Evolutionary conservation across 2,113 vertebrate species (phyloP).

Genomic region (Gallinago undulata): DNA sequence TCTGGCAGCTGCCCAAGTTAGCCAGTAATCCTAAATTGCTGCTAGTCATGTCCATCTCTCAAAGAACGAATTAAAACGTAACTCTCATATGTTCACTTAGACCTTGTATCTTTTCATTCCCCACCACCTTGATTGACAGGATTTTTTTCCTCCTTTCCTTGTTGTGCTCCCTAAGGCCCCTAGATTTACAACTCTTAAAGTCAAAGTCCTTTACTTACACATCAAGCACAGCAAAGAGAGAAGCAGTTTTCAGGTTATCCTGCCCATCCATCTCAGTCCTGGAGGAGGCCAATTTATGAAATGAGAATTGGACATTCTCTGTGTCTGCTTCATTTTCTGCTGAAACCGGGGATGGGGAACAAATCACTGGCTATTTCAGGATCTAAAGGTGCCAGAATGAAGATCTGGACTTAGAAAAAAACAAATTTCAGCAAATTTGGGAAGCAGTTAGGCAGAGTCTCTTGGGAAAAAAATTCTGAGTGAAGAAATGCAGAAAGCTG

Average conservation of each 20-base stretch:
- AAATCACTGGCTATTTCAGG: slow-evolving; percentile 7
- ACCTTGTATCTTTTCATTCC: neutral
- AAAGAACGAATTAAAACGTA: neutral
- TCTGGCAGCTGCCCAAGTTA: neutral
- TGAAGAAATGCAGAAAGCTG: neutral
- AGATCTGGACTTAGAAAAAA: neutral
- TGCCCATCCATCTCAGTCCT: neutral
- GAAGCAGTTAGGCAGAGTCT: neutral
- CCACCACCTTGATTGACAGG: neutral
- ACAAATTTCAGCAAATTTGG: neutral
- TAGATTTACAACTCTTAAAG: neutral
- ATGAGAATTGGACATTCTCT: neutral
- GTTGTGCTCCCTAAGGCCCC: neutral
- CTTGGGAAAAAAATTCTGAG: neutral
- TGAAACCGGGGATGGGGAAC: neutral
- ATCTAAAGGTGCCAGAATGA: neutral
- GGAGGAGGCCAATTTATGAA: neutral
- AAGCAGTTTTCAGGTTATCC: neutral
- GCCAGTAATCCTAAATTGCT: neutral
- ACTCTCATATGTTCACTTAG: neutral
- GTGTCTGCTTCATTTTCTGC: neutral
- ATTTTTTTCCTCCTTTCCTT: neutral
- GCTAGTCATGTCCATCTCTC: neutral
- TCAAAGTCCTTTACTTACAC: neutral
- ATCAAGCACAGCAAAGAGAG: neutral